phyloP scores from a whole-genome alignment of 2,888 invertebrate species.

The Spisula subtruncata region DNA sequence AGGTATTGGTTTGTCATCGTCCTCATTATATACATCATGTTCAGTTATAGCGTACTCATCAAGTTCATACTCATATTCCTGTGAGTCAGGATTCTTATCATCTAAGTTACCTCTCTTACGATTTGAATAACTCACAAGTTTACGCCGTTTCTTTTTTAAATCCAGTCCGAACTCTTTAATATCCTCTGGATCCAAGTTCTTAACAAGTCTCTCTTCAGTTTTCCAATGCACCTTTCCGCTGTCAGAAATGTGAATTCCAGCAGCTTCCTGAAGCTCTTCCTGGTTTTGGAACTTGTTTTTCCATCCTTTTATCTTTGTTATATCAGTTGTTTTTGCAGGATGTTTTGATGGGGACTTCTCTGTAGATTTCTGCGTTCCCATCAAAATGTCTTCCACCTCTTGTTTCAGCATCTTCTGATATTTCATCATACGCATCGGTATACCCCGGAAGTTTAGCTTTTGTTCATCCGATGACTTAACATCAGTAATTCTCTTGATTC shows the following conservation, averaged over 20 bases:
- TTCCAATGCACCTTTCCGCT: constrained; percentile 78
- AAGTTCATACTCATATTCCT: constrained; percentile 47
- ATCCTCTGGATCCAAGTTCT: constrained; percentile 77
- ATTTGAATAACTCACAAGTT: constrained; percentile 69
- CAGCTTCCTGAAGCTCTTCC: constrained; percentile 63
- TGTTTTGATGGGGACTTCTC: constrained; percentile 46
- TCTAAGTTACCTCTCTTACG: constrained; percentile 57
- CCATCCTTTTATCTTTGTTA: constrained; percentile 85
- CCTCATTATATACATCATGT: constrained; percentile 67
- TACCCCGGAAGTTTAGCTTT: constrained; percentile 79
- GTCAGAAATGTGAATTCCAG: constrained; percentile 67
- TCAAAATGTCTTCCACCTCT: constrained; percentile 71
- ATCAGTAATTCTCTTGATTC: constrained; percentile 68
- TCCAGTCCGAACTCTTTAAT: constrained; percentile 78
- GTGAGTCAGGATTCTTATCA: constrained; percentile 45
- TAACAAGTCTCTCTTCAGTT: constrained; percentile 78
- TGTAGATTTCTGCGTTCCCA: constrained; percentile 55
- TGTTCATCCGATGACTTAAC: constrained; percentile 69
- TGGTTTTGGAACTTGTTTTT: constrained; percentile 77
- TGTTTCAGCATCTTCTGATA: constrained; percentile 78
- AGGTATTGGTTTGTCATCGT: constrained; percentile 57
- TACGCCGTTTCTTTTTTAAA: constrained; percentile 78
- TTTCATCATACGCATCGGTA: constrained; percentile 81
- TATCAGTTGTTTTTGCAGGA: constrained; percentile 79
- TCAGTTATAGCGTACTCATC: constrained; percentile 64